phyloP scores from a whole-genome alignment of 2,888 invertebrate genomes.

The Pyrrhosoma nymphula region DNA sequence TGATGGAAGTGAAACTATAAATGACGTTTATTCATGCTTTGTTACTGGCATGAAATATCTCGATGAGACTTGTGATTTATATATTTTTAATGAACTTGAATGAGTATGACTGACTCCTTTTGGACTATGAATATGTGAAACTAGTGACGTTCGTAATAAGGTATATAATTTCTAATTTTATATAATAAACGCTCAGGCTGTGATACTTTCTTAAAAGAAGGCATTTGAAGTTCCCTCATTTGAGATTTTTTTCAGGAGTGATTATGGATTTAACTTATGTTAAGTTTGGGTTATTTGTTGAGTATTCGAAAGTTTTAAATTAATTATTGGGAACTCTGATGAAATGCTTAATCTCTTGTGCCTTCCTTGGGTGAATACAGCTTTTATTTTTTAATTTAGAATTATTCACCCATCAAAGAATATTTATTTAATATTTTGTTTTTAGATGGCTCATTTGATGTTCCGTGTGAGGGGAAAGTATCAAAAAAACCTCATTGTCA shows the following conservation, averaged over 20 bases:
- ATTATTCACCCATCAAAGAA: background rate
- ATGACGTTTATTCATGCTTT: background rate
- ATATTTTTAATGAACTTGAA: background rate
- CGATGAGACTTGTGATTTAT: background rate
- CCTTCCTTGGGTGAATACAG: background rate
- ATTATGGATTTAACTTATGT: background rate
- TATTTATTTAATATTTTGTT: constrained; percentile 14
- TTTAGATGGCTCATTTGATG: background rate
- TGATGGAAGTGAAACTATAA: background rate
- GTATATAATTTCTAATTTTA: constrained; percentile 6
- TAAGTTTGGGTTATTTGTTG: constrained; percentile 14
- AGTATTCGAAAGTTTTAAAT: background rate
- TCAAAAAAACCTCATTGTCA: background rate
- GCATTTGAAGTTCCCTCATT: background rate
- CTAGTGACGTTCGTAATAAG: background rate
- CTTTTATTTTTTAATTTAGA: background rate
- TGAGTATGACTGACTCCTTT: background rate
- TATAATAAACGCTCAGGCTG: constrained; percentile 30
- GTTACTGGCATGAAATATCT: background rate
- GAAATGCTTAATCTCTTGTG: constrained; percentile 14
- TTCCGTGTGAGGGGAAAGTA: background rate
- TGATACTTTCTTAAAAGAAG: constrained; percentile 51
- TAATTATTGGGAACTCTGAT: background rate
- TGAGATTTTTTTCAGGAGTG: background rate
- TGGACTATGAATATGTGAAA: background rate